Base-by-base conservation (phyloP, 2,797 vertebrate species). In the Lithobates pipiens region DNA sequence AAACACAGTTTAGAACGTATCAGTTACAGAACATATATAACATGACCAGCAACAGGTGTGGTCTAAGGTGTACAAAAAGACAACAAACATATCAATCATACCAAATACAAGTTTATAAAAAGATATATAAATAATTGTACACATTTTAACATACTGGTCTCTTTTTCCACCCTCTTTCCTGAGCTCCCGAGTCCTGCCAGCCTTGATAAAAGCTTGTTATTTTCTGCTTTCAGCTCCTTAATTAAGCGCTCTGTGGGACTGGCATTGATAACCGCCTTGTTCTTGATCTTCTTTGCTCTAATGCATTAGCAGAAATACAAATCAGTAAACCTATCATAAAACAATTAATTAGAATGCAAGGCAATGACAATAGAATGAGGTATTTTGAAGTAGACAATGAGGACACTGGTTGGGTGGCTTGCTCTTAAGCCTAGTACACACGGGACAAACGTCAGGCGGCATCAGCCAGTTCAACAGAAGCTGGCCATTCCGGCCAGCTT, bases 271-370 rank as follows among this genome's bases (percentile, higher is more conserved):
- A 96, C 93, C 0, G 96, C 95, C 84, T 91, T 93, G 90, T 96
- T 97, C 91, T 94, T 95, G 89, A 98, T 96, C 34, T 94, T 94
- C 92, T 97, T 97, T 4, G 96, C 95, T 91, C 97, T 97, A 50
- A 7, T n/a, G 15, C 15, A 39, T 15, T 21, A 25, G 46, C 29
- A 69, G 68, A 70, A 63, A 63, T 5, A 73, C 4, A 74, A 23
- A 61, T 23, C 6, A 61, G 21, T 23, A 67, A 67, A 67, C 25
- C 54, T 8, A 61, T 9, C 18, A n/a, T 9, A 61, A 61, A 61
- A 61, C 54, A 23, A 7, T 23, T 23, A 57, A 23, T 1, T 23
- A 61, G 23, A 61, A 61, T 4, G 21, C 6, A 54, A 54, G 1
- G 50, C 50, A 18, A 16, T 18, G 2, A 54, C 50, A 54, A 54